Evolutionary conservation across 1,140 invertebrate species (phyloP).

Genomic region (Drosophila setifemur): DNA sequence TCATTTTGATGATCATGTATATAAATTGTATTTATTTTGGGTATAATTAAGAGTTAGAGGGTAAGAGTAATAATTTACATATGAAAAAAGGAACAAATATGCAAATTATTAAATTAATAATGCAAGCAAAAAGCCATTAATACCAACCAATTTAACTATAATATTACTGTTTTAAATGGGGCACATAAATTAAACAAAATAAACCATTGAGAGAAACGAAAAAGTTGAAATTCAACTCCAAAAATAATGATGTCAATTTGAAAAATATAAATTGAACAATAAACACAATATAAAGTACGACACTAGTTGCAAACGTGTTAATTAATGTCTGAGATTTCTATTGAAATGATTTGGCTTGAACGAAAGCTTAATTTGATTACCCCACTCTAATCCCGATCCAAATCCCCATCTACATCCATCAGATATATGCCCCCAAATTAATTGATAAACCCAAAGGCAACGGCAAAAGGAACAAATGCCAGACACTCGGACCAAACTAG

Average conservation of each 20-base stretch:
- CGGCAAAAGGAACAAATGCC: constrained; percentile 12
- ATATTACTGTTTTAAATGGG: no score
- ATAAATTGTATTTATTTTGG: not conserved
- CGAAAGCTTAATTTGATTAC: constrained; percentile 9
- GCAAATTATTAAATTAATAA: not conserved
- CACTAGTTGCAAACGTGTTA: no score
- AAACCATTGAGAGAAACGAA: no score
- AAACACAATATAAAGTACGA: no score
- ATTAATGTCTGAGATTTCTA: not conserved
- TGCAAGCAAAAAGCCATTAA: no score
- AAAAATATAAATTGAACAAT: no score
- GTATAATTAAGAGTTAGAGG: not conserved
- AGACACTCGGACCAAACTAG: constrained; percentile 17
- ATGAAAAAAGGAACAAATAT: not conserved
- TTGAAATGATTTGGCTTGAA: not conserved
- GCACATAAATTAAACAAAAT: no score
- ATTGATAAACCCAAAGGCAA: constrained; percentile 31
- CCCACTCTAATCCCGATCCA: not conserved
- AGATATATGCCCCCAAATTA: constrained; percentile 4
- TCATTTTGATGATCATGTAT: not conserved
- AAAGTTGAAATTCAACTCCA: no score
- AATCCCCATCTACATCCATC: not conserved
- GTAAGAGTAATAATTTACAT: not conserved
- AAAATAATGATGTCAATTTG: no score
- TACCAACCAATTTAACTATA: no score